These are phyloP conservation scores for Nylanderia fulva DNA, from an alignment of 1,140 invertebrate genomes.

Conservation along the genomic window DNA sequence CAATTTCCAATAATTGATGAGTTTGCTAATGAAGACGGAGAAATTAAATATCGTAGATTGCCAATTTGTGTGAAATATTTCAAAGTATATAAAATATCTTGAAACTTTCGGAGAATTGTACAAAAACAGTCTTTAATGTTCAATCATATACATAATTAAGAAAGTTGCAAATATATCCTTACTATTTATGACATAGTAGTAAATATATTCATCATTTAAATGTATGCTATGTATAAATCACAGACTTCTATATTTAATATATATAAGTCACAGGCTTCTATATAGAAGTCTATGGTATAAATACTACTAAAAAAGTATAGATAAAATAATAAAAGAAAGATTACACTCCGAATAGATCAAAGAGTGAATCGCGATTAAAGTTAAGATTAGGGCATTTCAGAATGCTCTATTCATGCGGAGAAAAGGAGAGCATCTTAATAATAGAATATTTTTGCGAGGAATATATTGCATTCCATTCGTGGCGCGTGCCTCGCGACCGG, in stretches of 20 bases:
- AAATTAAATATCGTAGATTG: slow-evolving; percentile 22
- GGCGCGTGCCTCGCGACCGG: slow-evolving; percentile 69
- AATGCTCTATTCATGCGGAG: background rate
- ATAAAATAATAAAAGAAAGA: no score
- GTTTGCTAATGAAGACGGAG: background rate
- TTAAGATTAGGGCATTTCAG: background rate
- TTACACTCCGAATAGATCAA: background rate
- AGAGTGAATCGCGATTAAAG: background rate
- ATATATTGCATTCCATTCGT: slow-evolving; percentile 81
- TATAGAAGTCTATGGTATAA: no score
- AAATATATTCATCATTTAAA: background rate
- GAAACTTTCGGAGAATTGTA: background rate
- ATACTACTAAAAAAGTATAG: no score
- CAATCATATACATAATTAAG: background rate
- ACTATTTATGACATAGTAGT: background rate
- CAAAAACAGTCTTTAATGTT: background rate
- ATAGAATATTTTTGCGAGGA: slow-evolving; percentile 55
- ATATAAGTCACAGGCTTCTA: no score
- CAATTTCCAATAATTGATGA: slow-evolving; percentile 23
- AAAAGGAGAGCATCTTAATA: slow-evolving; percentile 63
- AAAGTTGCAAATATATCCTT: background rate
- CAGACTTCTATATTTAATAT: no score
- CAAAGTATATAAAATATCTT: background rate
- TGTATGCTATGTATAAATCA: background rate
- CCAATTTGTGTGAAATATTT: slow-evolving; percentile 4